Evolutionary conservation across 64 coral and sea anemone genomes (phyloP), one percentile per base, ranked within the genome.

Genomic region (Trachythela sp.): DNA sequence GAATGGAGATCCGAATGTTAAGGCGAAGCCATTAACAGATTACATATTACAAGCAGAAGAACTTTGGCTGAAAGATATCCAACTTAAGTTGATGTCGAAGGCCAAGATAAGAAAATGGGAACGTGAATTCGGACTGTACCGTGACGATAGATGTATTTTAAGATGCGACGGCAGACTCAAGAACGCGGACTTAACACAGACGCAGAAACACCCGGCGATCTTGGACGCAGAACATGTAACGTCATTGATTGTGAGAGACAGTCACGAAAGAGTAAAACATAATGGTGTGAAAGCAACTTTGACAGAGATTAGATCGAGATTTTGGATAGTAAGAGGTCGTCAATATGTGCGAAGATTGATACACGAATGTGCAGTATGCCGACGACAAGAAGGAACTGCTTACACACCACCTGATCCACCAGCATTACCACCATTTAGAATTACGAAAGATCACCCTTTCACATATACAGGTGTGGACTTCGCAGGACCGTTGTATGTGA

Each of bases 101-200:
- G 32, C 26, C 34, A 89, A 89, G 50, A 71, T 76, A 77, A 93
- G 70, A 59, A 89, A 45, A 36, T 93, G 67, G 87, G 22, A 48
- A 86, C 51, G 64, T 49, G 92, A 93, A 71, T 89, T 89, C 84
- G 91, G 86, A 50, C 70, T 92, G 52, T 92, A 64, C 26, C 42
- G 8, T 26, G 91, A 88, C 86, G 34, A 36, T 31, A 89, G 70
- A 22, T 40, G 84, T 26, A 89, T 93, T 42, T 36, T 93, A 8
- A 93, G 87, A 89, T 86, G 83, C 75, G 59, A 39, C 35, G 92
- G 87, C 2, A 85, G 87, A 24, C 48, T 89, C 33, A n/a, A 85
- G 15, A 93, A 89, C 70, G 83, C 92, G 37, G 51, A 89, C 0
- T 39, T 93, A 77, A 68, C 60, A 72, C 51, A 48, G n/a, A n/a